A percentile compares a stretch with the other conserved stretches of the same genome.
Evolutionary conservation across 2,888 invertebrate genomes (phyloP).

Genomic region (Volucella inanis): DNA sequence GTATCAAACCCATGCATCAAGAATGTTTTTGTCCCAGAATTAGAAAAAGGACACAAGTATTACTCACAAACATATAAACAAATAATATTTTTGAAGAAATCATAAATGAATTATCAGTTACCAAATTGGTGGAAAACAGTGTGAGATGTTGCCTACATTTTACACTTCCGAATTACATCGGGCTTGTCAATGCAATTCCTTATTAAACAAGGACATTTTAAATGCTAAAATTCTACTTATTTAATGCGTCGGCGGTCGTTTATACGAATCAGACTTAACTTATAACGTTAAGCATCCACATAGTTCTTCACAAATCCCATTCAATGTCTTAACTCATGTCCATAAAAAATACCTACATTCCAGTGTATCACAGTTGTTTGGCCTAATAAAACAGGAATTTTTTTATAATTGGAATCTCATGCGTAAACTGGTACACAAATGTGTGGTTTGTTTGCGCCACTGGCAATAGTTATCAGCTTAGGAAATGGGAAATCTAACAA

Average conservation of each 20-base stretch:
- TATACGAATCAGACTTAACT: too few relatives aligned
- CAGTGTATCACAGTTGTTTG: too few relatives aligned
- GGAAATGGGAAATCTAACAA: conserved; percentile 27
- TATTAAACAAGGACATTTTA: conserved; percentile 2
- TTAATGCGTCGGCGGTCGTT: too few relatives aligned
- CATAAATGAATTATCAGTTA: not conserved
- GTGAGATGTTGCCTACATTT: conserved; percentile 3
- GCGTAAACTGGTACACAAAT: conserved; percentile 26
- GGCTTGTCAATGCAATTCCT: too few relatives aligned
- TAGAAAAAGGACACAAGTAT: conserved; percentile 16
- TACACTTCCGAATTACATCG: too few relatives aligned
- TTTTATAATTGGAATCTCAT: conserved; percentile 28
- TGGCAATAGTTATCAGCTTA: conserved; percentile 2
- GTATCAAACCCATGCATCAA: too few relatives aligned
- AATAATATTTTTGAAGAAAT: conserved; percentile 19
- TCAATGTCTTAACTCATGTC: too few relatives aligned
- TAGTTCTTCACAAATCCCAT: too few relatives aligned
- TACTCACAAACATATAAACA: conserved; percentile 21
- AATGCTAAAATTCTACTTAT: too few relatives aligned
- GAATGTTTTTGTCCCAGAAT: too few relatives aligned
- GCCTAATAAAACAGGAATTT: conserved; percentile 3
- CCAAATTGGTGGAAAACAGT: conserved; percentile 26
- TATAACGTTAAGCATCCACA: too few relatives aligned
- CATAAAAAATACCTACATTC: too few relatives aligned
- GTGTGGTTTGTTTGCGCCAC: conserved; percentile 28